These are phyloP conservation scores for Cremastinae sp. DNA, from an alignment of 2,888 invertebrate species.

Conservation along the genomic window DNA sequence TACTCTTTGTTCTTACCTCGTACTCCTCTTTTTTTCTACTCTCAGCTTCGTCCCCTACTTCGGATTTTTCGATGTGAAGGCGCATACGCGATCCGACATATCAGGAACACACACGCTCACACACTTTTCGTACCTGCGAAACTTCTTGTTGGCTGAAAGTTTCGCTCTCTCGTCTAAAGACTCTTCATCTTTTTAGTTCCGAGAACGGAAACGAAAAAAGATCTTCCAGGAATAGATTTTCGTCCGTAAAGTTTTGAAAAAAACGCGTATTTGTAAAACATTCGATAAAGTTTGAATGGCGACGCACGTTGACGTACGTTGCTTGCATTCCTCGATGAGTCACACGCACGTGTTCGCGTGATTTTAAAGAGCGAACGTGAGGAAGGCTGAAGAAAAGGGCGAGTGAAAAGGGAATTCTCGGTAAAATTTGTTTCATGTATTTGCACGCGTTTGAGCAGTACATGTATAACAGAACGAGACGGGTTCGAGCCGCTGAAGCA, in stretches of 20 bases:
- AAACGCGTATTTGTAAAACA: not conserved
- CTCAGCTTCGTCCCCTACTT: constrained; percentile 24
- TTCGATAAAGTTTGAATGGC: constrained; percentile 7
- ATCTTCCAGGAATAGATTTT: constrained; percentile 13
- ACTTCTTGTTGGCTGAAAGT: not conserved
- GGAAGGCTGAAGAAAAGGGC: not conserved
- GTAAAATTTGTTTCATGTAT: constrained; percentile 10
- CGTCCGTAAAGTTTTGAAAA: not conserved
- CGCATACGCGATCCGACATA: constrained; percentile 26
- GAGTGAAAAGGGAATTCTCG: too few species aligned
- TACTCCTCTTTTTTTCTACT: constrained; percentile 26
- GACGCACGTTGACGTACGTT: not conserved
- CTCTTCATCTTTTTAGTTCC: not conserved
- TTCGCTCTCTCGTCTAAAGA: constrained; percentile 1
- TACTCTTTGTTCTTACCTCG: constrained; percentile 49
- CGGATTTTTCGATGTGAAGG: constrained; percentile 26
- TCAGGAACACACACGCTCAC: constrained; percentile 14
- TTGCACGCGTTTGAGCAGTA: not conserved
- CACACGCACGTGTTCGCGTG: not conserved
- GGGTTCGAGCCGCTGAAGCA: too few species aligned
- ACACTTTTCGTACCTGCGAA: constrained; percentile 13
- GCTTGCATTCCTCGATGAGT: too few species aligned
- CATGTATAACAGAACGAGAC: constrained; percentile 6
- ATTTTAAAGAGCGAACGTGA: constrained; percentile 4
- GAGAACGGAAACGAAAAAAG: constrained; percentile 4